Evolutionary conservation across 2,888 invertebrate genomes (phyloP), one percentile per base, ranked within the genome.

Genomic region (Beris morrisii): DNA sequence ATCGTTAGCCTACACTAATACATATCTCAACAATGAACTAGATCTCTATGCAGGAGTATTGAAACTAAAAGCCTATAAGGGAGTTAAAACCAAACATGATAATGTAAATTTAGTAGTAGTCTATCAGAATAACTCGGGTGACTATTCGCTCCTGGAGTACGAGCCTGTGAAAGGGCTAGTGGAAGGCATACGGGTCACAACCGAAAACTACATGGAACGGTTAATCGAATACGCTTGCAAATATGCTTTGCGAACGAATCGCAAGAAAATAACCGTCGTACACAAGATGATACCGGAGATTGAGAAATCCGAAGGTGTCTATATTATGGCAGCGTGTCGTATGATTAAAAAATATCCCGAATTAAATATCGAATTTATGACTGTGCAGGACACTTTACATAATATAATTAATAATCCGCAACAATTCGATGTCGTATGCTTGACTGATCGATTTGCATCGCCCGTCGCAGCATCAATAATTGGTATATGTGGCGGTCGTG

Each of bases 81-180:
- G 76, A n/a, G 76, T 72, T 61, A 71, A 71, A 1, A 73, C 71
- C 9, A 72, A 65, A 6, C 73, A 71, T 46, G 73, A 74, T 1
- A 57, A 70, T 50, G 69, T 74, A 0, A 69, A 76, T 58, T 73
- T 77, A 4, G 70, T 72, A 15, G 28, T 77, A n/a, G 69, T 77
- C 4, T 71, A 71, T 31, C 74, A 78, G 50, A 77, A 77, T 66
- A 75, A 75, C 56, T 72, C 71, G 67, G 77, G 75, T 6, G 74
- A 74, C 64, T 76, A 71, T 63, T 68, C 73, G 4, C 76, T 77
- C 30, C 46, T 77, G 61, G 78, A 77, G 65, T 77, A 77, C 30
- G 73, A 75, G 2, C 77, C 77, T 4, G 76, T 78, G 0, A 67
- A 70, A 12, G 77, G 77, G 2, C 71, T 77, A 4, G 75, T 77